Conservation (phyloP, 2,797 vertebrate genomes). For the Erithacus rubecula region DNA sequence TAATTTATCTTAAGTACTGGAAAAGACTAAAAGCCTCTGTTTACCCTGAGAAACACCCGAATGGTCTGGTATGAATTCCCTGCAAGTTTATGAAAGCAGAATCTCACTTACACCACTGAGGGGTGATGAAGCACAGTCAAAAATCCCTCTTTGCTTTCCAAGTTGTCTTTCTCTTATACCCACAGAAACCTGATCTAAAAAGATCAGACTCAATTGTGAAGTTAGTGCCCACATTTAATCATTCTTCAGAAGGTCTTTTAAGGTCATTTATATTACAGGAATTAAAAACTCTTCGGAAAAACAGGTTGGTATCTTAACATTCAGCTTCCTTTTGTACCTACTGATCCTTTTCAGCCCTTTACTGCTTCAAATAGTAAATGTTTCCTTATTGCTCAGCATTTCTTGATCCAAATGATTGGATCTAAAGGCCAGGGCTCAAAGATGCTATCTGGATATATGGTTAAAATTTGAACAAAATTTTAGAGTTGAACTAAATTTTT, state of each 20-base stretch:
- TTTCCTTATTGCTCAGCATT: neutral
- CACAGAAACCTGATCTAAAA: neutral
- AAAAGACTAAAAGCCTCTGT: neutral
- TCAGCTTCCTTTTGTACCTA: neutral
- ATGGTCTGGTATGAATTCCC: neutral
- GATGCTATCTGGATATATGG: neutral
- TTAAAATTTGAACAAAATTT: neutral
- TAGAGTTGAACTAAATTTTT: neutral
- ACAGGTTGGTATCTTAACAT: neutral
- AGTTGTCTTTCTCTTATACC: neutral
- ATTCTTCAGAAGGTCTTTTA: neutral
- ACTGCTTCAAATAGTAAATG: neutral
- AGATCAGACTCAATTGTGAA: neutral
- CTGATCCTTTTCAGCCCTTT: neutral
- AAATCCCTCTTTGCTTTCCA: neutral
- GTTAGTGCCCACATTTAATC: neutral
- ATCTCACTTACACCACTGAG: neutral
- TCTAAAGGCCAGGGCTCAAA: neutral
- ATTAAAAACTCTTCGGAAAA: constrained; percentile 4
- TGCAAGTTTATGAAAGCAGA: neutral
- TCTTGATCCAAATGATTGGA: neutral
- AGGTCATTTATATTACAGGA: neutral
- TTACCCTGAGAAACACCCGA: neutral
- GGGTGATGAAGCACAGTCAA: neutral
- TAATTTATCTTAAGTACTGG: neutral